A percentile compares a stretch with the other conserved stretches of the same genome.
Evolutionary conservation across 2,888 invertebrate species (phyloP).

Genomic region (Hirtodrosophila confusa): DNA sequence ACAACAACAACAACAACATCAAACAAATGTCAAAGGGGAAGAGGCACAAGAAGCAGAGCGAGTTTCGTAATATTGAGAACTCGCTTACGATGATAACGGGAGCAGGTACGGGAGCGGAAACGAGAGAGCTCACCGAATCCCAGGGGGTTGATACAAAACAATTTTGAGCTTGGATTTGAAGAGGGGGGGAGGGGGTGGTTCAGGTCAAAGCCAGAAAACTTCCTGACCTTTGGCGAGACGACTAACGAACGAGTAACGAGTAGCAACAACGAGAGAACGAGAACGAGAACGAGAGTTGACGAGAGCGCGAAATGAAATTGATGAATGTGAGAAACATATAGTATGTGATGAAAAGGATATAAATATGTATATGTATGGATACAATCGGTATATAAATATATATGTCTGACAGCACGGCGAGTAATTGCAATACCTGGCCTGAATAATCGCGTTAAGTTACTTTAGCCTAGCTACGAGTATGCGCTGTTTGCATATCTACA

Average conservation of each 20-base stretch:
- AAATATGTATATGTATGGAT: constrained; percentile 1
- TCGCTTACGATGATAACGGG: background rate
- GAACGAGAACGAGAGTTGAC: background rate
- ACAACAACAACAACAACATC: constrained; percentile 24
- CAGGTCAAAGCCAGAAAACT: too few relatives aligned
- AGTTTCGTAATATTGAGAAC: background rate
- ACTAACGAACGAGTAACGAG: constrained; percentile 18
- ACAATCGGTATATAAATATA: too few relatives aligned
- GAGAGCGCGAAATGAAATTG: constrained; percentile 1
- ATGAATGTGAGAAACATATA: too few relatives aligned
- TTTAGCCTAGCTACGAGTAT: constrained; percentile 55
- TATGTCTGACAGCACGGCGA: constrained; percentile 9
- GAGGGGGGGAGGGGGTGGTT: background rate
- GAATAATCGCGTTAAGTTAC: constrained; percentile 23
- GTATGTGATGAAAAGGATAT: background rate
- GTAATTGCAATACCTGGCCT: constrained; percentile 55
- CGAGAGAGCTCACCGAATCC: too few relatives aligned
- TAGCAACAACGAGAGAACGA: constrained; percentile 8
- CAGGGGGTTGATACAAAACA: background rate
- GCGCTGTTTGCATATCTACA: constrained; percentile 73
- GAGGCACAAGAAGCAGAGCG: constrained; percentile 1
- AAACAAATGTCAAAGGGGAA: constrained; percentile 25
- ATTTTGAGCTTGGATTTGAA: constrained; percentile 4
- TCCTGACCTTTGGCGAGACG: constrained; percentile 2
- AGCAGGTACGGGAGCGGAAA: too few relatives aligned